These are phyloP conservation scores for Nerophis lumbriciformis DNA, from an alignment of 2,113 vertebrate genomes.

Conservation along the genomic window DNA sequence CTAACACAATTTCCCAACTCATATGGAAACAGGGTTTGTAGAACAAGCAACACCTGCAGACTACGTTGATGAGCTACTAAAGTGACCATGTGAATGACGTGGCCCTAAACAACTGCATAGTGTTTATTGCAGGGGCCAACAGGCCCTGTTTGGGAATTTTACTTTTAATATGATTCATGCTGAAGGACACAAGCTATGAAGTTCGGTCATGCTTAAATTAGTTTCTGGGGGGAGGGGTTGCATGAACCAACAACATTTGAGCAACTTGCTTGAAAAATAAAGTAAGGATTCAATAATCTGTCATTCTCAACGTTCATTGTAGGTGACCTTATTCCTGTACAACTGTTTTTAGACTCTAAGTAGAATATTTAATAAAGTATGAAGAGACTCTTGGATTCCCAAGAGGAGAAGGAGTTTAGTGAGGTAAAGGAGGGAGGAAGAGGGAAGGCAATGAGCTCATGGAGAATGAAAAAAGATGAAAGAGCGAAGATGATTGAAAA, in stretches of 20 bases:
- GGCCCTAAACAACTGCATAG: too few relatives aligned
- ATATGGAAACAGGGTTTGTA: too few relatives aligned
- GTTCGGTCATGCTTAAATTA: slow-evolving; percentile 5
- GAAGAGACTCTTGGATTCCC: slow-evolving; percentile 29
- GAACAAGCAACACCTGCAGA: too few relatives aligned
- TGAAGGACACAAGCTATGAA: neutral
- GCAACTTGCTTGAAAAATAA: slow-evolving; percentile 16
- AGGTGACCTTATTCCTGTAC: slow-evolving; percentile 31
- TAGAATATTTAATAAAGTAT: slow-evolving; percentile 45
- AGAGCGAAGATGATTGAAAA: slow-evolving; percentile 12
- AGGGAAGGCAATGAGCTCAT: slow-evolving; percentile 39
- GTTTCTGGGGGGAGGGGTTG: neutral
- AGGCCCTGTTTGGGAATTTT: slow-evolving; percentile 16
- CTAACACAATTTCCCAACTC: too few relatives aligned
- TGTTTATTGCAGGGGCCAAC: too few relatives aligned
- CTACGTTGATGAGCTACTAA: too few relatives aligned
- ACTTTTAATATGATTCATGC: slow-evolving; percentile 9
- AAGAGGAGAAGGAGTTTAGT: slow-evolving; percentile 24
- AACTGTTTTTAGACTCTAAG: slow-evolving; percentile 28
- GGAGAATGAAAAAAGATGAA: neutral
- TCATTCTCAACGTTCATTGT: slow-evolving; percentile 14
- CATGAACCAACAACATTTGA: slow-evolving; percentile 22
- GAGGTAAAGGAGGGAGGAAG: slow-evolving; percentile 26
- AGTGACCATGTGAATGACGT: too few relatives aligned
- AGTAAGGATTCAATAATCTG: slow-evolving; percentile 5